Conservation (phyloP, 2,888 invertebrate species). For the Zygaena filipendulae region DNA sequence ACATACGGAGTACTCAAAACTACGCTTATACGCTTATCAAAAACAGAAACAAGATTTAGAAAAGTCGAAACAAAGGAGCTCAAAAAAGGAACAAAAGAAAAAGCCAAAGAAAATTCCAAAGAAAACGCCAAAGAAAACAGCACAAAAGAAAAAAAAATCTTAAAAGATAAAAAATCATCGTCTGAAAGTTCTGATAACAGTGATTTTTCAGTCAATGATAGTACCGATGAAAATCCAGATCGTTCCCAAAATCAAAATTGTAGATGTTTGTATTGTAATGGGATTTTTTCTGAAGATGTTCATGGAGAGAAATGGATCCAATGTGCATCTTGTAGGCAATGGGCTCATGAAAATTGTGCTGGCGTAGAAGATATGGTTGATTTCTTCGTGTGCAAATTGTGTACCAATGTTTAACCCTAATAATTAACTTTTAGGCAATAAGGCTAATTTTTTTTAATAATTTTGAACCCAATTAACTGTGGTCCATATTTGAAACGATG, state of each 20-base stretch:
- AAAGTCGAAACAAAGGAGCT: conserved; percentile 8
- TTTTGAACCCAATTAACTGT: conserved; percentile 10
- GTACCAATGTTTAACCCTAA: conserved; percentile 10
- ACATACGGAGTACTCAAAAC: conserved; percentile 9
- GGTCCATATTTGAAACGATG: too few species aligned
- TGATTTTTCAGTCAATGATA: conserved; percentile 4
- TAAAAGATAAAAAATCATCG: conserved; percentile 8
- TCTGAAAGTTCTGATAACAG: too few species aligned
- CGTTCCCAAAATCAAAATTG: conserved; percentile 5
- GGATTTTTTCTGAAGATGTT: conserved; percentile 11
- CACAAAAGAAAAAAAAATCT: conserved; percentile 11
- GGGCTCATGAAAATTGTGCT: conserved; percentile 9
- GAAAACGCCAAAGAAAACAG: conserved; percentile 5
- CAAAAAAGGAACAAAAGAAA: too few species aligned
- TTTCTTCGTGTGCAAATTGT: conserved; percentile 12
- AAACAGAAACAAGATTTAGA: conserved; percentile 8
- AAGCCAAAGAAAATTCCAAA: conserved; percentile 10
- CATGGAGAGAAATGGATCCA: conserved; percentile 8
- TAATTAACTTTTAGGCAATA: conserved; percentile 12
- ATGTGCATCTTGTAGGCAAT: conserved; percentile 9
- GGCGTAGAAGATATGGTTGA: too few species aligned
- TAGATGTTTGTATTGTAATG: conserved; percentile 6
- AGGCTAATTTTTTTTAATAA: conserved; percentile 8
- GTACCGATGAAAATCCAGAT: conserved; percentile 7
- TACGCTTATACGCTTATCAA: conserved; percentile 10